Evolutionary conservation across 92 coral and sea anemone species (phyloP), one percentile per base, ranked within the genome.

Genomic region (Hydrozoanthus gracilis): DNA sequence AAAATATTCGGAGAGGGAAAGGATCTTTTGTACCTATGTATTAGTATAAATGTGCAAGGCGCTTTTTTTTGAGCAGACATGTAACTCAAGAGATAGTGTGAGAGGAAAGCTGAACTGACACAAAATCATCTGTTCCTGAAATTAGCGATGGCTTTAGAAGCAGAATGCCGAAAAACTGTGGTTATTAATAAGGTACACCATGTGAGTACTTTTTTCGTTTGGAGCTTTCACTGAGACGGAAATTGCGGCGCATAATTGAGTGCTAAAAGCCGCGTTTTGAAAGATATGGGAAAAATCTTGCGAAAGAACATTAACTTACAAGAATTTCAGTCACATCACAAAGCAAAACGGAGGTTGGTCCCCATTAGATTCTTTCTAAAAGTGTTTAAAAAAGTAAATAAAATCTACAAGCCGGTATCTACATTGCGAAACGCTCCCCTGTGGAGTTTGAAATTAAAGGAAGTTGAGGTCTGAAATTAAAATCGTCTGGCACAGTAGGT

Each of bases 401-500:
- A 66, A 64, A 80, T 80, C 50, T 48, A 51, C 74, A 48, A 46
- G 74, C 69, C 74, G 85, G 85, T 80, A 50, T 76, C 48, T 48
- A 17, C 66, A 80, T 45, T 80, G 69, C 51, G 56, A 64, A 48
- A 18, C 62, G 85, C 85, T 64, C 85, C 85, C 85, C 85, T 66
- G 85, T 51, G 73, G 85, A 80, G 85, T 80, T 80, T 80, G 35
- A 80, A 80, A 80, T 80, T 80, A 80, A 80, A 80, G 85, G 85
- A 80, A 80, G 74, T 80, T 48, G 85, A 80, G 85, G 74, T 48
- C 73, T 80, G 85, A 80, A 64, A 80, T 80, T 80, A 80, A 80
- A 80, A 65, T 80, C 74, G 85, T 80, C 85, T 80, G 85, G 74
- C 85, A 66, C 85, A 80, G 85, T 80, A 18, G 85, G 85, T 80